phyloP scores from a whole-genome alignment of 2,113 vertebrate species.

The Chrysemys picta region DNA sequence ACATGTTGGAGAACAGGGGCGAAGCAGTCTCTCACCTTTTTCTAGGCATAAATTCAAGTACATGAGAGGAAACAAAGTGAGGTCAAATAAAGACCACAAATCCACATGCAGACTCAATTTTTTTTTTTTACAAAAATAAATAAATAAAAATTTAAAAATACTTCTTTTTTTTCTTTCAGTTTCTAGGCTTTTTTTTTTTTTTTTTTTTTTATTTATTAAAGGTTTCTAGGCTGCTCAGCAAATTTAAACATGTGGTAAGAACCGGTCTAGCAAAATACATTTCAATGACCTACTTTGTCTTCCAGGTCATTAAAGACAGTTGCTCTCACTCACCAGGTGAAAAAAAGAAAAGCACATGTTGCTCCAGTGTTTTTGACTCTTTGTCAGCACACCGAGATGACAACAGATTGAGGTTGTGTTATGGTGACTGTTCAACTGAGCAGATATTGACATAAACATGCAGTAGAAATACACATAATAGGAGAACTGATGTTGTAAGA shows the following conservation, averaged over 20 bases:
- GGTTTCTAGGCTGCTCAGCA: not conserved
- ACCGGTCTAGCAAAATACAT: accelerated
- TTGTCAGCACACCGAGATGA: not conserved
- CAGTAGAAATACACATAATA: not conserved
- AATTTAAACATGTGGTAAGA: accelerated
- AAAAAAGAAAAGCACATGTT: not conserved
- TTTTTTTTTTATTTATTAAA: not conserved
- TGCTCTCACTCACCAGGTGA: not conserved
- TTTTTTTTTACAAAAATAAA: not conserved
- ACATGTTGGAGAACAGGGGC: not conserved
- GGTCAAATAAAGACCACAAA: not conserved
- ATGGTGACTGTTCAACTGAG: not conserved
- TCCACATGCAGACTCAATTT: not conserved
- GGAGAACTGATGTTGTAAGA: not conserved
- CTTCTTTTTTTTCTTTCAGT: not conserved
- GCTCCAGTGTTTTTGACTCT: not conserved
- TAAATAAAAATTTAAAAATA: not conserved
- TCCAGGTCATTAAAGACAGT: not conserved
- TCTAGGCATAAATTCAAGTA: not conserved
- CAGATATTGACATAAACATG: accelerated
- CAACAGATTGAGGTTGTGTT: not conserved
- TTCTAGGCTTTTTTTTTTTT: not conserved
- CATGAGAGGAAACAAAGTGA: not conserved
- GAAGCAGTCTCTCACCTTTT: not conserved
- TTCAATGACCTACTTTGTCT: accelerated